Evolutionary conservation across 2,888 invertebrate genomes (phyloP), one percentile per base, ranked within the genome.

Genomic region (Apotomis betuletana): DNA sequence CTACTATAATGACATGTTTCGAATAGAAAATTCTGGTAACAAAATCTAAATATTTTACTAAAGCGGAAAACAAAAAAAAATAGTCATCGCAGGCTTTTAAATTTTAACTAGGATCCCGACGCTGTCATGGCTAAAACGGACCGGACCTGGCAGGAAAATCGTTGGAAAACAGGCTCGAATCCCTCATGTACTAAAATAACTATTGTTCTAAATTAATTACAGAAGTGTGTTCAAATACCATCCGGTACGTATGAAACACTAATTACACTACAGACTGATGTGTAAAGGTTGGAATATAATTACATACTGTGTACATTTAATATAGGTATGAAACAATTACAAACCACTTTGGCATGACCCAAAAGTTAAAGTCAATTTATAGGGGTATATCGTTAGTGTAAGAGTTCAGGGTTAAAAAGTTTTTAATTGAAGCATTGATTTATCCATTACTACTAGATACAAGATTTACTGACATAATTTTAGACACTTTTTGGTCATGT

Each of bases 251-350:
- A 13, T 51, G 44, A 36, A 63, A 63, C 58, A 67, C 55, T 51
- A 67, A 67, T 69, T 88, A 90, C 86, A 90, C 87, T 83, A 89
- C 92, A 91, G 92, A 92, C 92, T 92, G 92, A 92, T 90, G 89
- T 84, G 84, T 92, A 91, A 89, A 86, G 79, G 87, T 86, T 88
- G 87, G 83, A 84, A 87, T 81, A 81, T 80, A 78, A 79, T 41
- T 51, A 62, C 27, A 78, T 77, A 75, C 55, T 78, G 75, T 85
- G 85, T 88, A 87, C 78, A 86, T 27, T 27, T 85, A 85, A 77
- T 78, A 52, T 76, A 71, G 70, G 76, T 58, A 76, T 62, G 74
- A 76, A 69, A 74, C n/a, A 44, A 57, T 57, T 60, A 52, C n/a
- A 59, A 4, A 15, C 68, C 59, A 57, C 58, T 61, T 59, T 72